Evolutionary conservation across 2,888 invertebrate genomes (phyloP).

Genomic region (Geotrupes spiniger): DNA sequence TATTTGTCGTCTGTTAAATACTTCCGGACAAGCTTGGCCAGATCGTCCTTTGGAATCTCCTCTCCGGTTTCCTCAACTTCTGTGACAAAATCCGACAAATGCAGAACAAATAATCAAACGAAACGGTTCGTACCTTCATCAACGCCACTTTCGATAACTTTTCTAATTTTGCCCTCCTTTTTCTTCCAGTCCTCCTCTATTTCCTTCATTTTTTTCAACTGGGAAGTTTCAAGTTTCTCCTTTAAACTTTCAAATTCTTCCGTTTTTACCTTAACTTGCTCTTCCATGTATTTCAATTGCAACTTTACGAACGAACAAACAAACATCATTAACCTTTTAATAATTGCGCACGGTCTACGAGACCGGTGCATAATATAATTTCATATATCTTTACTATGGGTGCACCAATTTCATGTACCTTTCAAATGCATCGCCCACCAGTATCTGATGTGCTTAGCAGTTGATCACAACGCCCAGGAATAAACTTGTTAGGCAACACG

Average conservation of each 20-base stretch:
- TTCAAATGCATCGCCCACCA: too few species aligned
- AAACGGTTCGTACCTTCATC: conserved; percentile 5
- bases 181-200: conserved; percentile 52
- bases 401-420: too few species aligned
- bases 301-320: too few species aligned
- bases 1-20: conserved; percentile 54
- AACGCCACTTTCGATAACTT: conserved; percentile 52
- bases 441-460: too few species aligned
- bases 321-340: too few species aligned
- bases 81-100: conserved; percentile 4
- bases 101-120: not conserved
- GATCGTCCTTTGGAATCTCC: conserved; percentile 18
- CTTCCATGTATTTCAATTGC: conserved; percentile 52
- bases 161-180: conserved; percentile 54
- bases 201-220: conserved; percentile 40
- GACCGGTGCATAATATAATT: too few species aligned
- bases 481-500: too few species aligned
- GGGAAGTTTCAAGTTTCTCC: conserved; percentile 5
- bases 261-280: conserved; percentile 59
- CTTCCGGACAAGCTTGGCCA: conserved; percentile 43
- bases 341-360: too few species aligned
- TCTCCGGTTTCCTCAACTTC: conserved; percentile 14
- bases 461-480: too few species aligned
- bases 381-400: too few species aligned
- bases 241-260: conserved; percentile 31